phyloP scores from a whole-genome alignment of 2,797 vertebrate species.

The Bradypodion ventrale region DNA sequence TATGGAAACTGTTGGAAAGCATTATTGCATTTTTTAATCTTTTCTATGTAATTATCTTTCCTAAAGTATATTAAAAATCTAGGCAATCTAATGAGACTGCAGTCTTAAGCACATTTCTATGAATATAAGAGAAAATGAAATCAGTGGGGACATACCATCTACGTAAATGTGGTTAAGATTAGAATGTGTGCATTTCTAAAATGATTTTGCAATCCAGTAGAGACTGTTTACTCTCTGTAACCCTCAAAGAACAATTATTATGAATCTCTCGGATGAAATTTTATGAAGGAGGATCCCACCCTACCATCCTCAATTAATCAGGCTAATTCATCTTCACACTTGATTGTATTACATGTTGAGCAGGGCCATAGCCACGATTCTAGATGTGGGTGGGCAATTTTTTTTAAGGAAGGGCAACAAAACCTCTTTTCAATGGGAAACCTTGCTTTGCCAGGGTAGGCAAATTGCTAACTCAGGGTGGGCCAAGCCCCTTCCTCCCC shows the following conservation, averaged over 20 bases:
- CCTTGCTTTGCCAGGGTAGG: no score
- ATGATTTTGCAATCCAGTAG: not conserved
- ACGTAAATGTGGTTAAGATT: slow-evolving; percentile 8
- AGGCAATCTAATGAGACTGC: slow-evolving; percentile 7
- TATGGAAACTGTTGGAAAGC: not conserved
- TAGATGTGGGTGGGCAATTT: no score
- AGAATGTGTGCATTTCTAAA: not conserved
- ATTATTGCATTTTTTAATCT: slow-evolving; percentile 20
- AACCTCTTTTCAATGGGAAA: no score
- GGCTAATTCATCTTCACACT: slow-evolving; percentile 10
- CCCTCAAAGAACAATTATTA: slow-evolving; percentile 8
- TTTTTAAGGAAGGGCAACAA: no score
- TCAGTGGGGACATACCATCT: slow-evolving; percentile 43
- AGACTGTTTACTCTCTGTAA: not conserved
- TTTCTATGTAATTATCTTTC: slow-evolving; percentile 46
- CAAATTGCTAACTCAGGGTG: no score
- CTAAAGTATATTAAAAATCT: slow-evolving; percentile 45
- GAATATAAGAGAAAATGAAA: slow-evolving; percentile 46
- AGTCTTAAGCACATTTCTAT: slow-evolving; percentile 3
- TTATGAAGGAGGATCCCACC: slow-evolving; percentile 25
- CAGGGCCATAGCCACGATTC: no score
- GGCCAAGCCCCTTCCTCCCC: no score
- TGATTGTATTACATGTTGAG: accelerated
- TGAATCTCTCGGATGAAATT: slow-evolving; percentile 11
- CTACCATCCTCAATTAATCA: slow-evolving; percentile 7